These are phyloP conservation scores for Callyntrura sp. DNA, from an alignment of 2,888 invertebrate species.

Conservation along the genomic window DNA sequence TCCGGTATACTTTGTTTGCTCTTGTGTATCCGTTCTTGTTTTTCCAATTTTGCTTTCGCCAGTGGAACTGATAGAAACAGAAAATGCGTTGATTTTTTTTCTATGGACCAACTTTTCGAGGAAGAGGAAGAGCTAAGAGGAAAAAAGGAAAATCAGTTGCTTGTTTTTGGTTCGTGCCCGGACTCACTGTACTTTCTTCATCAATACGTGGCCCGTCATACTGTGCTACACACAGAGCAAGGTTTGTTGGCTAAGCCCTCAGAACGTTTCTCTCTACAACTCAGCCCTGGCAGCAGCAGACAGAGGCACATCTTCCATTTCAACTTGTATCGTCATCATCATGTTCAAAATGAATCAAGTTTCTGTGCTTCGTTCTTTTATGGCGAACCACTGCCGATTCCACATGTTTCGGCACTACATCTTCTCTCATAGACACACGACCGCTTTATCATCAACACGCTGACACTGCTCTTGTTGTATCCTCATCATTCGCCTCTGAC, in stretches of 20 bases:
- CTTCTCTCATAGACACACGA: not conserved
- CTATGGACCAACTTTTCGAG: no score
- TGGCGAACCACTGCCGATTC: no score
- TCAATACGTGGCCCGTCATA: not conserved
- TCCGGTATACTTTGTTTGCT: not conserved
- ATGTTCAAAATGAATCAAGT: slow-evolving; percentile 17
- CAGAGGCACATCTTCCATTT: no score
- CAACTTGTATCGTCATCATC: not conserved
- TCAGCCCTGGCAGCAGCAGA: no score
- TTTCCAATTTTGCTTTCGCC: no score
- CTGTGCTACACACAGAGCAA: no score
- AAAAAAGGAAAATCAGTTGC: slow-evolving; percentile 28
- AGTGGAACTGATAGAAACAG: no score
- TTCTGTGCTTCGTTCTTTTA: not conserved
- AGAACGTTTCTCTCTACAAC: not conserved
- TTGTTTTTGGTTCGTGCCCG: slow-evolving; percentile 3
- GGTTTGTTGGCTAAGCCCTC: not conserved
- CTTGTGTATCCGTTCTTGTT: no score
- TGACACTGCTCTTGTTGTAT: not conserved
- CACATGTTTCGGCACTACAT: slow-evolving; percentile 5
- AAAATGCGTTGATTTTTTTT: no score
- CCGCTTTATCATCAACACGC: no score
- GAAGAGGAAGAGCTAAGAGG: not conserved
- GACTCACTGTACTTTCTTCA: not conserved
- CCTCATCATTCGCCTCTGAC: not conserved